These are phyloP conservation scores for Hassar affinis DNA, from an alignment of 2,113 vertebrate species.

Conservation along the genomic window DNA sequence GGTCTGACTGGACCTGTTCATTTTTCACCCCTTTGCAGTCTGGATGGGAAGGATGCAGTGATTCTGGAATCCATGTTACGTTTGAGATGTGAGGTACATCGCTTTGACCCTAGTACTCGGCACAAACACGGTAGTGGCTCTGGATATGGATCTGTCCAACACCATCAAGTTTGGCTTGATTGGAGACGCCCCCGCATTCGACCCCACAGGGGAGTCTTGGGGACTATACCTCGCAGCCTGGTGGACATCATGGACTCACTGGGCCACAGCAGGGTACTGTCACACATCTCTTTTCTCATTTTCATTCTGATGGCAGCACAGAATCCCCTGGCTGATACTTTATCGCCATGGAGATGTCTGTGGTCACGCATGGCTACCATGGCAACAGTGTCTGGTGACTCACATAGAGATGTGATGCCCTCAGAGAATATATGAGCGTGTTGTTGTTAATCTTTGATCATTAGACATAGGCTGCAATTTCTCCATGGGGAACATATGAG, in stretches of 20 bases:
- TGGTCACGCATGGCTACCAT: slow-evolving; percentile 70
- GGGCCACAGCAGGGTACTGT: slow-evolving; percentile 70
- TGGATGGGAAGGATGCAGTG: slow-evolving; percentile 63
- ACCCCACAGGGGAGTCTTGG: slow-evolving; percentile 55
- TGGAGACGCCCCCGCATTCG: slow-evolving; percentile 61
- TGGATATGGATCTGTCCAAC: slow-evolving; percentile 49
- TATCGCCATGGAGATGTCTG: slow-evolving; percentile 73
- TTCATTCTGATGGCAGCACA: slow-evolving; percentile 33
- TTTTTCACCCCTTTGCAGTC: slow-evolving; percentile 47
- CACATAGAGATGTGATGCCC: slow-evolving; percentile 54
- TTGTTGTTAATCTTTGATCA: slow-evolving; percentile 35
- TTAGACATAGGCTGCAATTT: slow-evolving; percentile 17
- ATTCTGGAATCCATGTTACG: slow-evolving; percentile 63
- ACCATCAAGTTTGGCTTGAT: slow-evolving; percentile 72
- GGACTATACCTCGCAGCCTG: slow-evolving; percentile 65
- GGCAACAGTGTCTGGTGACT: slow-evolving; percentile 70
- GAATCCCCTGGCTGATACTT: slow-evolving; percentile 41
- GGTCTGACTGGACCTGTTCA: background rate
- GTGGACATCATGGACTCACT: slow-evolving; percentile 69
- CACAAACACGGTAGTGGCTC: slow-evolving; percentile 55
- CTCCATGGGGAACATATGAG: slow-evolving; percentile 9
- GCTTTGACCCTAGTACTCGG: slow-evolving; percentile 68
- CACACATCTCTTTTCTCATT: slow-evolving; percentile 43
- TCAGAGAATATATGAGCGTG: slow-evolving; percentile 38
- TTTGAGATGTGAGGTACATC: slow-evolving; percentile 70